phyloP scores from a whole-genome alignment of 1,140 invertebrate species.

The Drosophila repletoides region DNA sequence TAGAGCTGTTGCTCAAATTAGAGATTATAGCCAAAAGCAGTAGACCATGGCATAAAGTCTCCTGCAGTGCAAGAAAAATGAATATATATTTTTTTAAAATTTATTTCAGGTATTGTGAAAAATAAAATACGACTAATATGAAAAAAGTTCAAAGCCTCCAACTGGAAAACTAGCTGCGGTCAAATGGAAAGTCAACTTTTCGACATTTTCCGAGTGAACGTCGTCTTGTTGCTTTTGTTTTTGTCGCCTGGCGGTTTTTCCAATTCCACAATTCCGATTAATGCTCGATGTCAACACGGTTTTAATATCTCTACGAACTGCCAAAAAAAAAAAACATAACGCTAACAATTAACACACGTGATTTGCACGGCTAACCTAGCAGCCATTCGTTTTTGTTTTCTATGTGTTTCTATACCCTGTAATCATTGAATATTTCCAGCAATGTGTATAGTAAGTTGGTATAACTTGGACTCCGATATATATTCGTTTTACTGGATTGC shows the following conservation, averaged over 20 bases:
- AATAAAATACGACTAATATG: conserved; percentile 9
- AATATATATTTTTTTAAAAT: conserved; percentile 52
- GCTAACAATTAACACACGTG: conserved; percentile 60
- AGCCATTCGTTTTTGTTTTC: not conserved
- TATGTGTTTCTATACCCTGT: not conserved
- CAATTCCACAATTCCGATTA: conserved; percentile 47
- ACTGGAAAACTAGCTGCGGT: conserved; percentile 59
- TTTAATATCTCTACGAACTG: conserved; percentile 14
- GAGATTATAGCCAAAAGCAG: conserved; percentile 14
- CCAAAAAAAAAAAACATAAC: conserved; percentile 33
- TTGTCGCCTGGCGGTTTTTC: conserved; percentile 60
- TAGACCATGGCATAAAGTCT: not conserved
- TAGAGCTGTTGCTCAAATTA: conserved; percentile 12
- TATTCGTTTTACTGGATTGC: no score
- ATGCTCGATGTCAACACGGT: conserved; percentile 8
- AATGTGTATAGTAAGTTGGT: no score
- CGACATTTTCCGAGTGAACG: conserved; percentile 47
- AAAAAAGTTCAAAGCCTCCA: conserved; percentile 66
- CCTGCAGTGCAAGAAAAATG: no score
- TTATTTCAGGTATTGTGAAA: conserved; percentile 17
- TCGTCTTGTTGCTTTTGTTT: conserved; percentile 17
- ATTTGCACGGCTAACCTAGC: conserved; percentile 61
- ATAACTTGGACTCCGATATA: no score
- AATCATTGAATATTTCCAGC: no score
- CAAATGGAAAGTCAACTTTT: conserved; percentile 74